Conservation (phyloP, 2,888 invertebrate species). For the Neuroscelio doddi region DNA sequence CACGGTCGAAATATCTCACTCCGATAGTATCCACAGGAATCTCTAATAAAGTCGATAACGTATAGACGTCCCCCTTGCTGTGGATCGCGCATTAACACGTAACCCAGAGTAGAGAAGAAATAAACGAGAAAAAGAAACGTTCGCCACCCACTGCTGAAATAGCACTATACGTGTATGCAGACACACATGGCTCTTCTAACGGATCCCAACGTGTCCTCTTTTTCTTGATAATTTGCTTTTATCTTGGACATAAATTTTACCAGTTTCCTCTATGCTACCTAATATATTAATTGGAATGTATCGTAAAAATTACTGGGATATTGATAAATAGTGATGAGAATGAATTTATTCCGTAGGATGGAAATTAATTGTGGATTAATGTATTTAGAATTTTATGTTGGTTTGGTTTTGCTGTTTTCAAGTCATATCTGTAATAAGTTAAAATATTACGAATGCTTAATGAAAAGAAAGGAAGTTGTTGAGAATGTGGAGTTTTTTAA, state of each 20-base stretch:
- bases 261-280: conserved; percentile 29
- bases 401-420: too few relatives aligned
- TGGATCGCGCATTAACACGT: conserved; percentile 33
- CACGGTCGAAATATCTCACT: conserved; percentile 60
- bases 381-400: background rate
- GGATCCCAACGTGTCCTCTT: conserved; percentile 20
- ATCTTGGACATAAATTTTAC: conserved; percentile 40
- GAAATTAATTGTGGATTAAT: conserved; percentile 4
- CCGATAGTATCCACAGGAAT: conserved; percentile 55
- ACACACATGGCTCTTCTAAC: conserved; percentile 39
- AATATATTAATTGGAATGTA: conserved; percentile 31
- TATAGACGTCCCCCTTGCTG: conserved; percentile 34
- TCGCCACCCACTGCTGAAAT: conserved; percentile 6
- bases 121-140: conserved; percentile 7
- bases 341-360: conserved; percentile 20
- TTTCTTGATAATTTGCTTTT: conserved; percentile 30
- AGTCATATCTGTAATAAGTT: too few relatives aligned
- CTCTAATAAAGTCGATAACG: conserved; percentile 63
- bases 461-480: too few relatives aligned
- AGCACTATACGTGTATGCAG: conserved; percentile 19
- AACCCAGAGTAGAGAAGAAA: conserved; percentile 12
- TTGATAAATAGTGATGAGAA: conserved; percentile 18
- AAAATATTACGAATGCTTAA: too few relatives aligned
- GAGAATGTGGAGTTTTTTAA: too few relatives aligned
- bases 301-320: conserved; percentile 17